Percentiles rank a stretch among this genome's conserved stretches.
phyloP scores from a whole-genome alignment of 2,888 invertebrate genomes.

The Seira musarum region DNA sequence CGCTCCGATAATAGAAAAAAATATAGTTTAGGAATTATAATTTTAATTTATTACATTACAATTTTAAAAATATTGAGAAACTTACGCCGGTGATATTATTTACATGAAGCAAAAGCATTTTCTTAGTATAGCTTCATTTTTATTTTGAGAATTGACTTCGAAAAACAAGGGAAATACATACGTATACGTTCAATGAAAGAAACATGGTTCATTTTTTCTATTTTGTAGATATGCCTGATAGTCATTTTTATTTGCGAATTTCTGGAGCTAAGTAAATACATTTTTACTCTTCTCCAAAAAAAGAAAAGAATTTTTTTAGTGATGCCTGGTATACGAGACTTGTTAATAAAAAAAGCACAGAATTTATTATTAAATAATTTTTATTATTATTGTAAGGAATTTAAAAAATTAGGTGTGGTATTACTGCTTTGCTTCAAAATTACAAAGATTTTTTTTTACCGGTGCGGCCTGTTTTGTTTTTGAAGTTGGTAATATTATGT shows the following conservation, averaged over 20 bases:
- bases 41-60: background rate
- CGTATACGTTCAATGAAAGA: background rate
- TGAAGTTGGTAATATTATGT: background rate
- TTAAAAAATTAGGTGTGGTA: background rate
- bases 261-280: too few species aligned
- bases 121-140: background rate
- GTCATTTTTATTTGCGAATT: slow-evolving; percentile 29
- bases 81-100: slow-evolving; percentile 54
- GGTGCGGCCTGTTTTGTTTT: background rate
- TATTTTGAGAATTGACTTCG: background rate
- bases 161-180: background rate
- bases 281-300: too few species aligned
- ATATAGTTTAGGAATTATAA: background rate
- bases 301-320: slow-evolving; percentile 45
- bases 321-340: slow-evolving; percentile 61
- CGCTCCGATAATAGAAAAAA: background rate
- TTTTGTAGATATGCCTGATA: slow-evolving; percentile 34
- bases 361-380: slow-evolving; percentile 12
- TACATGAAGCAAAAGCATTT: background rate
- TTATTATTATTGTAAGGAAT: slow-evolving; percentile 1
- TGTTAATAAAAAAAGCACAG: slow-evolving; percentile 38
- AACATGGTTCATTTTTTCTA: slow-evolving; percentile 35
- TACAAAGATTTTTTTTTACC: background rate
- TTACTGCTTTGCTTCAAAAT: too few species aligned
- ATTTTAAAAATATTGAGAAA: slow-evolving; percentile 21